Evolutionary conservation across 2,797 vertebrate genomes (phyloP).

Genomic region (Sparus aurata): DNA sequence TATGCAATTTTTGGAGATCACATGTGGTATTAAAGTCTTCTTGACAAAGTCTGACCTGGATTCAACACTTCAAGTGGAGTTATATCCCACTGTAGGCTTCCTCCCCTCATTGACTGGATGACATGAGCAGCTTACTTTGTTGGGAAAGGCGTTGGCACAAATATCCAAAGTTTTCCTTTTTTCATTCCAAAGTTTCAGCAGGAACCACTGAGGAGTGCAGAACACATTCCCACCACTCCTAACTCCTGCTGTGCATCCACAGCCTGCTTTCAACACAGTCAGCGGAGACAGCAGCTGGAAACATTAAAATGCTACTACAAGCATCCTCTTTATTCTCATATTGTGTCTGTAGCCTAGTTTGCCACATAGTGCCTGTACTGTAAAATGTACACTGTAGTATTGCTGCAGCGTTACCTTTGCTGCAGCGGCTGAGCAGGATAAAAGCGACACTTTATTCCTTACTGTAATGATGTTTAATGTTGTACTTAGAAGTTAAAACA

Average conservation of each 20-base stretch:
- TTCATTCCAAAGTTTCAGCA: slow-evolving; percentile 62
- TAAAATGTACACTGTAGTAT: slow-evolving; percentile 27
- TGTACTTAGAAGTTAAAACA: neutral
- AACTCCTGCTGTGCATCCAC: slow-evolving; percentile 67
- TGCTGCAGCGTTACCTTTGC: slow-evolving; percentile 27
- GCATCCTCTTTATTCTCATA: slow-evolving; percentile 64
- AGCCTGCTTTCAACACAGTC: slow-evolving; percentile 66
- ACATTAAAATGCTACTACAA: slow-evolving; percentile 66
- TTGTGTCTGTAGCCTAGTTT: slow-evolving; percentile 57
- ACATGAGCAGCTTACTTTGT: slow-evolving; percentile 41
- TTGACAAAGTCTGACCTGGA: slow-evolving; percentile 13
- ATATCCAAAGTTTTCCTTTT: slow-evolving; percentile 59
- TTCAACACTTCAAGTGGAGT: slow-evolving; percentile 32
- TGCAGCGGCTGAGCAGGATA: slow-evolving; percentile 1
- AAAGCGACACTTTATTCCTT: neutral
- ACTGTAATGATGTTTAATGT: neutral
- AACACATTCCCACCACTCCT: slow-evolving; percentile 58
- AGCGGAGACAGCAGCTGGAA: slow-evolving; percentile 73
- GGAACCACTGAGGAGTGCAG: slow-evolving; percentile 52
- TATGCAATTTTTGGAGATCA: slow-evolving; percentile 1
- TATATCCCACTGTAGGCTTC: slow-evolving; percentile 11
- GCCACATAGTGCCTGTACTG: slow-evolving; percentile 31
- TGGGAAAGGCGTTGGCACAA: slow-evolving; percentile 25
- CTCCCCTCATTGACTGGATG: slow-evolving; percentile 17
- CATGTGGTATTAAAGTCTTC: neutral